phyloP scores from a whole-genome alignment of 53 echinoderm and acorn worm genomes.

The Glandiceps talaboti region DNA sequence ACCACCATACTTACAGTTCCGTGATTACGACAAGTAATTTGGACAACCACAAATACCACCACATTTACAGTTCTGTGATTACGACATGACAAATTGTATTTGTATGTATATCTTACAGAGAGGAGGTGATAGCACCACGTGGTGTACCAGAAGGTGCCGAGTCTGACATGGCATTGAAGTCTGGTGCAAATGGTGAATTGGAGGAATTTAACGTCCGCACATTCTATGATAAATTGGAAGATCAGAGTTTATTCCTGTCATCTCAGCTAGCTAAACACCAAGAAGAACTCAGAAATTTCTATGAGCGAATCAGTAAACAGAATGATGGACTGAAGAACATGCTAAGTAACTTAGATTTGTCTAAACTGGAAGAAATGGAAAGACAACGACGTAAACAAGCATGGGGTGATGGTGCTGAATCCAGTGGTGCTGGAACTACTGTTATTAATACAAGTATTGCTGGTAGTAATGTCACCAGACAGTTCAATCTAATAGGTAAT shows the following conservation, averaged over 20 bases:
- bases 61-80: conserved; percentile 81
- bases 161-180: not conserved
- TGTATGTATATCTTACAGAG: conserved; percentile 28
- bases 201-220: conserved; percentile 98
- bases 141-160: conserved; percentile 43
- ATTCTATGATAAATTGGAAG: conserved; percentile 93
- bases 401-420: conserved; percentile 3
- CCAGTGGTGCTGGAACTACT: conserved; percentile 12
- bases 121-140: conserved; percentile 64
- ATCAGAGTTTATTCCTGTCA: conserved; percentile 84
- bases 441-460: conserved; percentile 29
- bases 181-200: conserved; percentile 35
- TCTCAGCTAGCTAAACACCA: conserved; percentile 94
- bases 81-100: conserved; percentile 46
- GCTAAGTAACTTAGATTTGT: conserved; percentile 63
- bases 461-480: conserved; percentile 15
- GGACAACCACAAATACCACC: conserved; percentile 75
- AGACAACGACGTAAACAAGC: conserved; percentile 4
- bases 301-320: conserved; percentile 94
- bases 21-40: conserved; percentile 86
- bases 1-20: conserved; percentile 79
- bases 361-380: conserved; percentile 61
- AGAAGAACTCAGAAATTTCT: conserved; percentile 87
- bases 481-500: too few relatives aligned
- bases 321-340: conserved; percentile 93